Conservation (phyloP, 1,140 invertebrate species). For the Drosophila mayri region DNA sequence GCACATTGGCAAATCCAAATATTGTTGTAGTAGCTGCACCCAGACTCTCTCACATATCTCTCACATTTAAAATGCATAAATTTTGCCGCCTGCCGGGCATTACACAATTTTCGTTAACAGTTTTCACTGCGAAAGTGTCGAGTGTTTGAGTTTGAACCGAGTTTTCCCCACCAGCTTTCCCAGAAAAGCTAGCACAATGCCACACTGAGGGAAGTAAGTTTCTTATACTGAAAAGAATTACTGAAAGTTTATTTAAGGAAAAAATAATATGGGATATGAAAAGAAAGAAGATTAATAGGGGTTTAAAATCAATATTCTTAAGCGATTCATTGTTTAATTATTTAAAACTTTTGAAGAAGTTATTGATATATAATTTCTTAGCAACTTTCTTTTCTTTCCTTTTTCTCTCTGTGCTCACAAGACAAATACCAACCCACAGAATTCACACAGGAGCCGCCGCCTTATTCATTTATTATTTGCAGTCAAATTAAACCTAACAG, state of each 20-base stretch:
- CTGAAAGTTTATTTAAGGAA: no score
- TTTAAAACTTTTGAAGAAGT: neutral
- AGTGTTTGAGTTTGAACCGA: slow-evolving; percentile 71
- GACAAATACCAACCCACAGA: slow-evolving; percentile 59
- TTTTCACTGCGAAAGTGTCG: slow-evolving; percentile 69
- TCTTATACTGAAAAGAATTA: neutral
- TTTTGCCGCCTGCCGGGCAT: slow-evolving; percentile 66
- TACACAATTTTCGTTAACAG: slow-evolving; percentile 73
- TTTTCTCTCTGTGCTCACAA: slow-evolving; percentile 23
- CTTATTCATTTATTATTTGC: slow-evolving; percentile 76
- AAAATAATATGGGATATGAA: no score
- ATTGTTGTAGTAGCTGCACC: slow-evolving; percentile 33
- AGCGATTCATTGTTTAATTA: no score
- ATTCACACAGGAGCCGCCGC: slow-evolving; percentile 6
- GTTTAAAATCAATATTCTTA: no score
- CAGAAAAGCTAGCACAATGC: neutral
- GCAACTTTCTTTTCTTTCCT: rapidly evolving
- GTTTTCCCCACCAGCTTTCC: slow-evolving; percentile 25
- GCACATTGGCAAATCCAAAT: slow-evolving; percentile 49
- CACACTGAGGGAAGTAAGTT: neutral
- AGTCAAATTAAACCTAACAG: slow-evolving; percentile 81
- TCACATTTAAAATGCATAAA: slow-evolving; percentile 75
- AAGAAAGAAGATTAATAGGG: no score
- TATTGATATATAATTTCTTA: no score
- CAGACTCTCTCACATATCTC: slow-evolving; percentile 60